Percentiles rank a stretch among this genome's conserved stretches.
Evolutionary conservation across 2,888 invertebrate genomes (phyloP).

Genomic region (Empis stercorea): DNA sequence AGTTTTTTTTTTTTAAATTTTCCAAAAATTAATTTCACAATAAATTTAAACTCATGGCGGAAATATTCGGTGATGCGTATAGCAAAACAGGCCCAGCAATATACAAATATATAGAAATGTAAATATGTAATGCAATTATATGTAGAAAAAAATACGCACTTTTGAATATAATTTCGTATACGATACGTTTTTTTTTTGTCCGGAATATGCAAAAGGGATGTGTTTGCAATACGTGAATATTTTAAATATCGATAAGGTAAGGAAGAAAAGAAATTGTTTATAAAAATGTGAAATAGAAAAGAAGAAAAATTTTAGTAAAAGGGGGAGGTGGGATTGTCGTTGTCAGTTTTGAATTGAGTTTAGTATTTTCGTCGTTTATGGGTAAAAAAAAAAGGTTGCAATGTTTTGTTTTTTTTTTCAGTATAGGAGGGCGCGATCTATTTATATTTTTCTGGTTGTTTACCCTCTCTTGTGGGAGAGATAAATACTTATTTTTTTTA

Average conservation of each 20-base stretch:
- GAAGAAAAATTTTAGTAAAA: too few relatives aligned
- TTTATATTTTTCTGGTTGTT: constrained; percentile 1
- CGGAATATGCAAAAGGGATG: background rate
- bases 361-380: too few relatives aligned
- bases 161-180: constrained; percentile 6
- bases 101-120: constrained; percentile 5
- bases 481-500: background rate
- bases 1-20: background rate
- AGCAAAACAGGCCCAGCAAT: background rate
- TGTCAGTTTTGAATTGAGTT: background rate
- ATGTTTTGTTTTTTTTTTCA: background rate
- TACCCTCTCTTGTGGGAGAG: background rate
- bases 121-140: constrained; percentile 4
- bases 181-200: constrained; percentile 1
- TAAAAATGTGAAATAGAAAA: background rate
- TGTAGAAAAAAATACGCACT: constrained; percentile 5
- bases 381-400: background rate
- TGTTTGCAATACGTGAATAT: background rate
- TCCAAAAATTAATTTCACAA: constrained; percentile 11
- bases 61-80: constrained; percentile 16
- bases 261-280: background rate
- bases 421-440: background rate
- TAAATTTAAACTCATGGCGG: constrained; percentile 13
- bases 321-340: too few relatives aligned
- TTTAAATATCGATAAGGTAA: too few relatives aligned